Conservation (phyloP, 2,888 invertebrate species). For the Pyrgus malvae region DNA sequence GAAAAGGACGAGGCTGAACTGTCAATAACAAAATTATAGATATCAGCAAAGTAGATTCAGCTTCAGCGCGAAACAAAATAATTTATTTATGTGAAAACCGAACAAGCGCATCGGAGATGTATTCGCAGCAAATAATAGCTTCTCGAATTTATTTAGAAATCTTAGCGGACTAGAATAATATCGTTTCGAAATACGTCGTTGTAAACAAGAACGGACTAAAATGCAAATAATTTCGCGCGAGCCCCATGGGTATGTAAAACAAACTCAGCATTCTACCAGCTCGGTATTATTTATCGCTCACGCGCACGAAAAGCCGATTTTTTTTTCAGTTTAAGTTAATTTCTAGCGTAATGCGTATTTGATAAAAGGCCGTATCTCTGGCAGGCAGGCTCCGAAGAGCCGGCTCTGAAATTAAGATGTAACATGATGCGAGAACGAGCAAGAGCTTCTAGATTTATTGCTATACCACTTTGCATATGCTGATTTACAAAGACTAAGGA, state of each 20-base stretch:
- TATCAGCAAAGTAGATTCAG: neutral
- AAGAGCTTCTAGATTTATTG: slow-evolving; percentile 82
- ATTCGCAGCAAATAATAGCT: slow-evolving; percentile 21
- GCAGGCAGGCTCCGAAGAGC: slow-evolving; percentile 77
- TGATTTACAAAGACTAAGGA: slow-evolving; percentile 80
- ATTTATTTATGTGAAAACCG: slow-evolving; percentile 15
- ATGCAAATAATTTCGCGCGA: slow-evolving; percentile 71
- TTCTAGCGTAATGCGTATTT: slow-evolving; percentile 80
- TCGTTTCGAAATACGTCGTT: slow-evolving; percentile 55
- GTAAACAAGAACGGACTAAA: slow-evolving; percentile 70
- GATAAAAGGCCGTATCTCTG: slow-evolving; percentile 80
- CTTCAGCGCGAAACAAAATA: slow-evolving; percentile 6
- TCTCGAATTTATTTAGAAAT: slow-evolving; percentile 27
- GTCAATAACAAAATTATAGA: too few species aligned
- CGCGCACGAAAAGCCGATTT: slow-evolving; percentile 66
- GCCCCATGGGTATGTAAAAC: slow-evolving; percentile 75
- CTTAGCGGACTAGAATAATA: slow-evolving; percentile 33
- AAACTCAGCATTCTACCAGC: slow-evolving; percentile 74
- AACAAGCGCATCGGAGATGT: slow-evolving; percentile 19
- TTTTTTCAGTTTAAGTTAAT: slow-evolving; percentile 73
- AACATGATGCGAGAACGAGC: slow-evolving; percentile 84
- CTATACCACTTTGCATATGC: slow-evolving; percentile 83
- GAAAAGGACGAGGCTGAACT: slow-evolving; percentile 2
- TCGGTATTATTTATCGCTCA: slow-evolving; percentile 73
- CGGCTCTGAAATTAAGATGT: slow-evolving; percentile 83